Evolutionary conservation across 2,888 invertebrate genomes (phyloP).

Genomic region (Caenorhabditis wallacei): DNA sequence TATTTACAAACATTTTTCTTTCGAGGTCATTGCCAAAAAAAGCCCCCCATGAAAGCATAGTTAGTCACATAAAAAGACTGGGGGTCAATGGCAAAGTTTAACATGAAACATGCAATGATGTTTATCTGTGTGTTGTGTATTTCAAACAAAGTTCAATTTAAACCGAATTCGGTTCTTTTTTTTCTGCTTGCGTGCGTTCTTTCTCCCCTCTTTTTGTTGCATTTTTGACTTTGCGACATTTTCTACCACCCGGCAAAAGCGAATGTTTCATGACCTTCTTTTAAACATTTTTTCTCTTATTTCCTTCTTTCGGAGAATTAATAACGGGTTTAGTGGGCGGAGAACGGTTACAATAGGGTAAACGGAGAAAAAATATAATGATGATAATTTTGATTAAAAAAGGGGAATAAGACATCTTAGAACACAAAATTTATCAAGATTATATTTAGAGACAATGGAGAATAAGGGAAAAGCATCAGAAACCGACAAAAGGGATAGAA

Average conservation of each 20-base stretch:
- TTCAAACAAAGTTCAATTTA: slow-evolving; percentile 15
- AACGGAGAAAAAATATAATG: background rate
- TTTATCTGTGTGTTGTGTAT: slow-evolving; percentile 20
- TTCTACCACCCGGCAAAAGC: slow-evolving; percentile 15
- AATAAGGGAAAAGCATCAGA: background rate
- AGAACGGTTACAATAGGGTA: background rate
- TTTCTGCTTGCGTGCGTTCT: slow-evolving; percentile 42
- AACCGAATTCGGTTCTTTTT: background rate
- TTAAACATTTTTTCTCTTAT: slow-evolving; percentile 25
- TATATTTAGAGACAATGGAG: background rate
- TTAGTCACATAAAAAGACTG: slow-evolving; percentile 25
- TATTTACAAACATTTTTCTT: slow-evolving; percentile 44
- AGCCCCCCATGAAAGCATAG: slow-evolving; percentile 31
- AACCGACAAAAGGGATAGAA: background rate
- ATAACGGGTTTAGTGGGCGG: background rate
- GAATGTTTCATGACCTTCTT: slow-evolving; percentile 56
- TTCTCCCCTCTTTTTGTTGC: background rate
- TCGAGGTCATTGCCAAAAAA: slow-evolving; percentile 1
- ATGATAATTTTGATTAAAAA: background rate
- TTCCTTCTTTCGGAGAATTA: background rate
- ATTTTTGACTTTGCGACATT: slow-evolving; percentile 39
- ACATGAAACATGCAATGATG: slow-evolving; percentile 27
- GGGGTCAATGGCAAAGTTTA: slow-evolving; percentile 49
- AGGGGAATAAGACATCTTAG: background rate
- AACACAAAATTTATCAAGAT: too few species aligned